Conservation (phyloP, 2,797 vertebrate genomes). For the Rachycentron canadum region DNA sequence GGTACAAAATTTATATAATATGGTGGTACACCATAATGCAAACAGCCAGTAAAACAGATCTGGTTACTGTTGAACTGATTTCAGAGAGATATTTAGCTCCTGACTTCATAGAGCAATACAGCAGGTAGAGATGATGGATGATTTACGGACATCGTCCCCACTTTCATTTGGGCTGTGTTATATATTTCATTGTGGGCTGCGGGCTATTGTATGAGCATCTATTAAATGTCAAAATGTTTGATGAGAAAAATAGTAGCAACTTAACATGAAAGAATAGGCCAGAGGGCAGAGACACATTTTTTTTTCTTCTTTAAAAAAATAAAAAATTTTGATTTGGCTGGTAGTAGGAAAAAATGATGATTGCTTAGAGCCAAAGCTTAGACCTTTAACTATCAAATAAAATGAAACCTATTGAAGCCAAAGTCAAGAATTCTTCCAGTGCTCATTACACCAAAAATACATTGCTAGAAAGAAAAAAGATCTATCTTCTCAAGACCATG, state of each 20-base stretch:
- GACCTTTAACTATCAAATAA: background rate
- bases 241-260: constrained; percentile 44
- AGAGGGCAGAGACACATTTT: constrained; percentile 1
- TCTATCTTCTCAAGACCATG: background rate
- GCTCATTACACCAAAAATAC: background rate
- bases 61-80: constrained; percentile 14
- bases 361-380: background rate
- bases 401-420: background rate
- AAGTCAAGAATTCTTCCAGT: no score
- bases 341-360: background rate
- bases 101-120: constrained; percentile 20
- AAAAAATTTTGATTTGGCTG: background rate
- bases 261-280: constrained; percentile 39
- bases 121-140: constrained; percentile 48
- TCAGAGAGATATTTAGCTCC: constrained; percentile 33
- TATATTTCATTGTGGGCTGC: constrained; percentile 21
- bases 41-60: constrained; percentile 7
- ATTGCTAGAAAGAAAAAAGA: background rate
- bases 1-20: constrained; percentile 20
- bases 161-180: constrained; percentile 40
- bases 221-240: constrained; percentile 51
- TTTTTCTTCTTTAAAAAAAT: constrained; percentile 9
- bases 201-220: constrained; percentile 28
- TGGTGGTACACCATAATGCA: constrained; percentile 9
- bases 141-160: constrained; percentile 4